phyloP scores from a whole-genome alignment of 2,888 invertebrate species.

The Cephus nigrinus region DNA sequence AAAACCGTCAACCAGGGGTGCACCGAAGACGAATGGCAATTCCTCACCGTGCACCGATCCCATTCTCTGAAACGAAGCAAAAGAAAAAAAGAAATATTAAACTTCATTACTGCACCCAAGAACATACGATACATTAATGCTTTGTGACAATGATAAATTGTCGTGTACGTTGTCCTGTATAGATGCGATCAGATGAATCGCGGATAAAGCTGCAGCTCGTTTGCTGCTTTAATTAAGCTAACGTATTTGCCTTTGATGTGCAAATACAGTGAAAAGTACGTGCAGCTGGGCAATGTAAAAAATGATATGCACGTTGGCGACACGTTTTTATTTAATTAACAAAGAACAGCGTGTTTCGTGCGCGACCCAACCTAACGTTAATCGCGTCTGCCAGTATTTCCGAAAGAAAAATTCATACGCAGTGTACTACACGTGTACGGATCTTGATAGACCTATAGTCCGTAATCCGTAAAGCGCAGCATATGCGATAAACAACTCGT shows the following conservation, averaged over 20 bases:
- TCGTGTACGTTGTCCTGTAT: background rate
- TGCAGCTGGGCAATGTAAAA: background rate
- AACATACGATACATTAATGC: too few relatives aligned
- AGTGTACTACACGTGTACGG: background rate
- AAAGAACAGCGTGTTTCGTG: background rate
- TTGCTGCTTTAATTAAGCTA: background rate
- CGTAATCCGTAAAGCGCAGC: background rate
- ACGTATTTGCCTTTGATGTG: background rate
- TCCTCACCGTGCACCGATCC: conserved; percentile 95
- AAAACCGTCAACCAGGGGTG: conserved; percentile 85
- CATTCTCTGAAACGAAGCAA: conserved; percentile 74
- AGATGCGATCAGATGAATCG: background rate
- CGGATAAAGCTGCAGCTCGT: background rate
- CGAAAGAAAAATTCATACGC: background rate
- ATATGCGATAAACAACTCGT: background rate
- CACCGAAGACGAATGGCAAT: conserved; percentile 90
- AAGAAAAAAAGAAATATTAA: background rate
- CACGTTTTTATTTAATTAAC: background rate
- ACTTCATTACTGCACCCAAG: background rate
- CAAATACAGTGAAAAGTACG: background rate
- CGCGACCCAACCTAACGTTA: background rate
- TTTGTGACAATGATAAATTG: background rate
- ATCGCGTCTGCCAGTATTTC: background rate
- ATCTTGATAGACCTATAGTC: background rate
- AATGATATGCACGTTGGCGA: background rate